Conservation (phyloP, 2,888 invertebrate genomes). For the Diabrotica balteata region DNA sequence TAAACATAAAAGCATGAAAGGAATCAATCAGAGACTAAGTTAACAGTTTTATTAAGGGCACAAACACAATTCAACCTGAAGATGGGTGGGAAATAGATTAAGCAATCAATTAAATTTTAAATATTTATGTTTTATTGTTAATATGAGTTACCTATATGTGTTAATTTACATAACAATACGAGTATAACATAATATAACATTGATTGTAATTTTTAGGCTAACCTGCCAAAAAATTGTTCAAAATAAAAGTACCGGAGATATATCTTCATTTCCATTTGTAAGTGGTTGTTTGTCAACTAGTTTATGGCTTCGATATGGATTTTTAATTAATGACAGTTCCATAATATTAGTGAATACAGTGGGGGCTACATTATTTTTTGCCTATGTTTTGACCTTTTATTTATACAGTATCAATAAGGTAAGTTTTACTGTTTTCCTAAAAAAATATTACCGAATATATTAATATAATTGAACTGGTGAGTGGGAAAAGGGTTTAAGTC, state of each 20-base stretch:
- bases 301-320: constrained; percentile 83
- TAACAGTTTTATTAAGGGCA: no score
- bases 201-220: constrained; percentile 64
- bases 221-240: constrained; percentile 78
- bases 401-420: constrained; percentile 77
- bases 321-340: constrained; percentile 74
- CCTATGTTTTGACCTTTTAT: constrained; percentile 75
- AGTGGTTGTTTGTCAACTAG: constrained; percentile 79
- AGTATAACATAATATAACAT: no score
- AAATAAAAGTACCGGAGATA: constrained; percentile 78
- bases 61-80: no score
- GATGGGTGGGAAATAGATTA: no score
- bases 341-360: constrained; percentile 79
- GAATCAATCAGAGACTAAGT: no score
- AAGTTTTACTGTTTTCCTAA: constrained; percentile 28
- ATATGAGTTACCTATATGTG: no score
- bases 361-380: constrained; percentile 74
- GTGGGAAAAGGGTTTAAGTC: no score
- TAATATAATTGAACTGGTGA: no score
- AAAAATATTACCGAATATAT: background rate
- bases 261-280: constrained; percentile 79
- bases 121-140: no score
- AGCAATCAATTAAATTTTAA: no score
- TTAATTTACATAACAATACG: no score
- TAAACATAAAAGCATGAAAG: no score